Evolutionary conservation across 1,140 invertebrate species (phyloP).

Genomic region (Caenorhabditis elegans): DNA sequence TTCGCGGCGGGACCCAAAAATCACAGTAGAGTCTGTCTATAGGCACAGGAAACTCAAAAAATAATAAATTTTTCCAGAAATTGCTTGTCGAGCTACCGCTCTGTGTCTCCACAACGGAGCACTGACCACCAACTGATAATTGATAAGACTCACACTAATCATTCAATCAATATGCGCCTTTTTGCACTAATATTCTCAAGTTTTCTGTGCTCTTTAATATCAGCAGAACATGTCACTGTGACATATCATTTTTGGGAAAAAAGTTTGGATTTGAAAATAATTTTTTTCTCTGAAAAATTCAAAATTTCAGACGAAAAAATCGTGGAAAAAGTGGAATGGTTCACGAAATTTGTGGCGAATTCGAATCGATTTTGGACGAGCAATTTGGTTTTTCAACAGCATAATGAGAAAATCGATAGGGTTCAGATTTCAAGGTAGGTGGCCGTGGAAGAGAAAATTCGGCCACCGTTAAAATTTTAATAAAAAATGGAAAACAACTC

Average conservation of each 20-base stretch:
- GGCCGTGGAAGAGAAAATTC: too few species aligned
- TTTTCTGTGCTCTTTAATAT: neutral
- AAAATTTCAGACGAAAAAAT: neutral
- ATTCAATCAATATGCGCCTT: neutral
- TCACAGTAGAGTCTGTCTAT: too few species aligned
- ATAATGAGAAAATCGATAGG: neutral
- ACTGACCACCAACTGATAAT: neutral
- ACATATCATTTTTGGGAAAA: constrained; percentile 20
- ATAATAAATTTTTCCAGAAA: neutral
- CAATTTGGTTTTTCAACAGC: neutral
- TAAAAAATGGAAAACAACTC: too few species aligned
- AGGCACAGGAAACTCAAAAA: too few species aligned
- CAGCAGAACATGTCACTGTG: neutral
- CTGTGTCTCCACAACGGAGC: too few species aligned
- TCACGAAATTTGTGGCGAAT: neutral
- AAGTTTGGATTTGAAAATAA: neutral
- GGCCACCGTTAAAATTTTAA: too few species aligned
- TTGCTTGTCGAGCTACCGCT: neutral
- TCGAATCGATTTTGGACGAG: constrained; percentile 17
- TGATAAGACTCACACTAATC: neutral
- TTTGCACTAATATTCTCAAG: neutral
- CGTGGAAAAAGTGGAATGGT: constrained; percentile 7
- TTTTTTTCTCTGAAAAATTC: neutral
- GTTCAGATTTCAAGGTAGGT: neutral
- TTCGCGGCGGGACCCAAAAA: too few species aligned